These are phyloP conservation scores for Lepilemur ruficaudatus DNA, from an alignment of 2,797 vertebrate genomes.

Conservation along the genomic window DNA sequence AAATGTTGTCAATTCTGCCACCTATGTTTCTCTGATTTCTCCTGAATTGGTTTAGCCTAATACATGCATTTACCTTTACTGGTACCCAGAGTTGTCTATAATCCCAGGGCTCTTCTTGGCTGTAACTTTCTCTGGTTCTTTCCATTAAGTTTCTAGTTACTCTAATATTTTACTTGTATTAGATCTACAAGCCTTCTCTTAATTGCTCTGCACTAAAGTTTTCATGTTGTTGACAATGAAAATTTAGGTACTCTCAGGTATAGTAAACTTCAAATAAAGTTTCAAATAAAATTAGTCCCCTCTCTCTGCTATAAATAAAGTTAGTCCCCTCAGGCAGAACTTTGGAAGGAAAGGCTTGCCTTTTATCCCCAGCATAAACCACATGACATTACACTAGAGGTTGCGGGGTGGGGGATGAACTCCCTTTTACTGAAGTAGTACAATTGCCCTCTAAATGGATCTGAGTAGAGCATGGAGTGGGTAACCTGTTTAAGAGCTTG, in stretches of 20 bases:
- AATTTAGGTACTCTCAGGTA: not conserved
- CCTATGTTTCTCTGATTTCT: not conserved
- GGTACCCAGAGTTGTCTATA: not conserved
- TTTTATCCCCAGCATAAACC: not conserved
- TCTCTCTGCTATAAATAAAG: no score
- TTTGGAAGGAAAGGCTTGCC: not conserved
- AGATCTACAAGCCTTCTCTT: not conserved
- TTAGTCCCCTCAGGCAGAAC: not conserved
- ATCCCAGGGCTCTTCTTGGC: not conserved
- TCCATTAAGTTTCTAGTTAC: not conserved
- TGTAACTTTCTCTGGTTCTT: not conserved
- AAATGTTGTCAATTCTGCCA: not conserved
- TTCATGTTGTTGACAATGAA: not conserved
- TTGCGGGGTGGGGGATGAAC: fast-evolving
- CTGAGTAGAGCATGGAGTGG: fast-evolving
- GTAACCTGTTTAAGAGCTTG: not conserved
- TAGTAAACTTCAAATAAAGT: not conserved
- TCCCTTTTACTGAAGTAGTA: not conserved
- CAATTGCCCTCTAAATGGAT: not conserved
- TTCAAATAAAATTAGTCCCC: no score
- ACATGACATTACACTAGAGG: not conserved
- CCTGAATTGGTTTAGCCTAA: not conserved
- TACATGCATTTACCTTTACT: not conserved
- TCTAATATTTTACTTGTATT: not conserved
- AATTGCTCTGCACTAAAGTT: not conserved